Conservation (phyloP, 2,113 vertebrate species). For the Ondatra zibethicus region DNA sequence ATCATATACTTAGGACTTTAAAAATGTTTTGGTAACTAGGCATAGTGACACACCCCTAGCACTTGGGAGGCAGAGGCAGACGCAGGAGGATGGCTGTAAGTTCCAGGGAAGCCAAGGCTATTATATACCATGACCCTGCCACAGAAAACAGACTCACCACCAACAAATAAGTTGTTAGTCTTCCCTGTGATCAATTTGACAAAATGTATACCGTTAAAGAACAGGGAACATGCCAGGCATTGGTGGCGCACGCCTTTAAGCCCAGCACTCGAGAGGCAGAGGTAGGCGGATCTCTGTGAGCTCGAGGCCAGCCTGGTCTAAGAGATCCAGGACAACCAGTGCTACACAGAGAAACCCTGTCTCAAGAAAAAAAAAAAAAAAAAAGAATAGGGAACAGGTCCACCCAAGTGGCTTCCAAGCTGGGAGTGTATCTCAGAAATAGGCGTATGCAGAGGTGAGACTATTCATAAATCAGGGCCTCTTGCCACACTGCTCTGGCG, state of each 20-base stretch:
- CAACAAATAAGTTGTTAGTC: not conserved
- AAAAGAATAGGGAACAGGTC: not conserved
- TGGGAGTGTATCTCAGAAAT: slow-evolving; percentile 8
- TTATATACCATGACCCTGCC: not conserved
- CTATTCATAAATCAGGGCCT: not conserved
- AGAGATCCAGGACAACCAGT: not conserved
- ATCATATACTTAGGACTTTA: not conserved
- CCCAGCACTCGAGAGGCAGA: not conserved
- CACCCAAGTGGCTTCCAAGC: not conserved
- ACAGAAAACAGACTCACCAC: not conserved
- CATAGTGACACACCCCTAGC: not conserved
- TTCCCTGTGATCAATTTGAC: not conserved
- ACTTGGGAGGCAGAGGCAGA: not conserved
- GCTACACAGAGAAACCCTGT: not conserved
- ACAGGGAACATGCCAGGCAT: not conserved
- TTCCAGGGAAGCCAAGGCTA: not conserved
- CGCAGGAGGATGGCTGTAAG: not conserved
- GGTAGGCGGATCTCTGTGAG: not conserved
- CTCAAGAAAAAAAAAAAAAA: not conserved
- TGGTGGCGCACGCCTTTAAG: not conserved
- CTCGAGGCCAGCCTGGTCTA: not conserved
- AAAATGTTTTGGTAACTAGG: not conserved
- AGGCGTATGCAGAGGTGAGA: not conserved
- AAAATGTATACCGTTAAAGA: not conserved
- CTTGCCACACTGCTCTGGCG: not conserved